A percentile compares a stretch with the other conserved stretches of the same genome.
Evolutionary conservation across 2,888 invertebrate species (phyloP).

Genomic region (Cerceris rybyensis): DNA sequence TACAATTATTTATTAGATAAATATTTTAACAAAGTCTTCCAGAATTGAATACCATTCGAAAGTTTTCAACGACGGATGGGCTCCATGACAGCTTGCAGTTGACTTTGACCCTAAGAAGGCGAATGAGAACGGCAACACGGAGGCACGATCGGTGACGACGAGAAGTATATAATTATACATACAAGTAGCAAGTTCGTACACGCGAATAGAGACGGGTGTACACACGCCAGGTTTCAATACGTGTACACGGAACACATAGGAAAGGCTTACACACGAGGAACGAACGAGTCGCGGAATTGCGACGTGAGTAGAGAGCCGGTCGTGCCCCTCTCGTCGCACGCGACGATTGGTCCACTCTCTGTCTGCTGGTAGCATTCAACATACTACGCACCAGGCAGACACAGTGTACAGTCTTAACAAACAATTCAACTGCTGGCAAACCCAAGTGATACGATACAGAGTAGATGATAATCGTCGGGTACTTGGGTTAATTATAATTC

Average conservation of each 20-base stretch:
- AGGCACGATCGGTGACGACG: constrained; percentile 46
- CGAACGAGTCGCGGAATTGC: constrained; percentile 53
- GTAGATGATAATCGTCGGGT: too few species aligned
- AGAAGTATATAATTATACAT: constrained; percentile 37
- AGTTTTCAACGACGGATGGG: background rate
- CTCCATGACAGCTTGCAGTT: constrained; percentile 40
- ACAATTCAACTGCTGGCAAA: constrained; percentile 41
- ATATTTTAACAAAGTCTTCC: too few species aligned
- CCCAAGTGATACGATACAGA: background rate
- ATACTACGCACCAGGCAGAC: constrained; percentile 70
- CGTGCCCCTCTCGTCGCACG: constrained; percentile 72
- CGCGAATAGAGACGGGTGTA: background rate
- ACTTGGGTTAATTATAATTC: too few species aligned
- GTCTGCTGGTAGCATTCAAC: constrained; percentile 47
- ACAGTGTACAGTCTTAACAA: constrained; percentile 70
- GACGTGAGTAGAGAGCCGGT: constrained; percentile 56
- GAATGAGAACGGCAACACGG: constrained; percentile 34
- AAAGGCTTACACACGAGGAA: background rate
- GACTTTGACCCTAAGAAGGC: constrained; percentile 66
- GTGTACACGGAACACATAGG: constrained; percentile 5
- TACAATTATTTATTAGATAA: too few species aligned
- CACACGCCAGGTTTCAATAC: background rate
- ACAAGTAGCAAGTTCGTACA: constrained; percentile 7
- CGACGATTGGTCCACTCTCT: constrained; percentile 70
- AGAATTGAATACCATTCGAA: too few species aligned